Conservation (phyloP, 1,140 invertebrate species). For the Drosophila sturtevanti region DNA sequence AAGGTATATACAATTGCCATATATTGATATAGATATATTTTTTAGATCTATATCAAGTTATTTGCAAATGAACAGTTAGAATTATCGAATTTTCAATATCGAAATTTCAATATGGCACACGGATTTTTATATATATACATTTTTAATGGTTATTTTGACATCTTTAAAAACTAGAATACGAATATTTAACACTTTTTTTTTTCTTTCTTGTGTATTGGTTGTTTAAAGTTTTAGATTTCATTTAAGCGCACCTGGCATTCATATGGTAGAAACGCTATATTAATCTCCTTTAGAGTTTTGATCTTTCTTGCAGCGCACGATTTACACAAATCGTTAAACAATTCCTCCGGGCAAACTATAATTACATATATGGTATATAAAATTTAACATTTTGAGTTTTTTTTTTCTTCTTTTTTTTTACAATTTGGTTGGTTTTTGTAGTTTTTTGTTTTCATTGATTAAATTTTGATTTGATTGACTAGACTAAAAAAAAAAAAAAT, state of each 20-base stretch:
- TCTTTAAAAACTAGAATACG: not conserved
- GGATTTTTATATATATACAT: no score
- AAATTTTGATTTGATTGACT: not conserved
- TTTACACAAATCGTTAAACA: conserved; percentile 98
- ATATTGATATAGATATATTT: no score
- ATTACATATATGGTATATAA: conserved; percentile 55
- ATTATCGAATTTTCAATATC: no score
- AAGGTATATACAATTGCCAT: no score
- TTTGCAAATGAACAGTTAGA: no score
- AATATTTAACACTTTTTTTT: conserved; percentile 4
- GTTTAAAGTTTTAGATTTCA: conserved; percentile 20
- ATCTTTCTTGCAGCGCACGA: conserved; percentile 96
- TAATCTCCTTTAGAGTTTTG: conserved; percentile 99
- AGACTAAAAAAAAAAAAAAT: not conserved
- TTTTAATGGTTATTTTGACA: not conserved
- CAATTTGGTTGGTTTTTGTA: conserved; percentile 1
- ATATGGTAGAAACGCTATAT: conserved; percentile 99
- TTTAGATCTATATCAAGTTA: no score
- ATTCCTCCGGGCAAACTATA: conserved; percentile 93
- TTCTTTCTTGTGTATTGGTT: conserved; percentile 2
- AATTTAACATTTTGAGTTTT: conserved; percentile 35
- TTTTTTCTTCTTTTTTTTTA: conserved; percentile 18
- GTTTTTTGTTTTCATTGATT: conserved; percentile 10
- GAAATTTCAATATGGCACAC: no score
- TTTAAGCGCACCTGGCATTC: conserved; percentile 94